These are phyloP conservation scores for Autographa pulchrina DNA, from an alignment of 2,888 invertebrate species.

Conservation along the genomic window DNA sequence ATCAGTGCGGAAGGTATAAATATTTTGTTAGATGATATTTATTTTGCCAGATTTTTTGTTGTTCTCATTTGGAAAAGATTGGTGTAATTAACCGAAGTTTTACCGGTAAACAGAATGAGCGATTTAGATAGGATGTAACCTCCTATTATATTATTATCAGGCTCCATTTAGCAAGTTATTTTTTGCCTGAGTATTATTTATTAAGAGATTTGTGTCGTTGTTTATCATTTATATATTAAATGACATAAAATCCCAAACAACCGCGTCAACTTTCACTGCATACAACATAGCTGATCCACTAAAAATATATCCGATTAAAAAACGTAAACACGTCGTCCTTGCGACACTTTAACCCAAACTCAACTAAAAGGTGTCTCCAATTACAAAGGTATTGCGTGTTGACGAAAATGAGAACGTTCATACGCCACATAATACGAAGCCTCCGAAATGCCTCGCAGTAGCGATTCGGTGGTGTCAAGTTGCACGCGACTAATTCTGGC, in stretches of 20 bases:
- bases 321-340: slow-evolving; percentile 38
- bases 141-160: too few relatives aligned
- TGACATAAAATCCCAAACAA: neutral
- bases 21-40: too few relatives aligned
- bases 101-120: too few relatives aligned
- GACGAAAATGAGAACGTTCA: slow-evolving; percentile 80
- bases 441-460: slow-evolving; percentile 85
- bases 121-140: too few relatives aligned
- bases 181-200: too few relatives aligned
- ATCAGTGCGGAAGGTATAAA: too few relatives aligned
- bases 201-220: too few relatives aligned
- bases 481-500: slow-evolving; percentile 66
- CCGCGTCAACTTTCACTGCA: neutral
- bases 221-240: neutral
- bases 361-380: slow-evolving; percentile 68
- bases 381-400: slow-evolving; percentile 83
- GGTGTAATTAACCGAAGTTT: too few relatives aligned
- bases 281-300: slow-evolving; percentile 2
- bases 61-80: too few relatives aligned
- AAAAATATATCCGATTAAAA: slow-evolving; percentile 14
- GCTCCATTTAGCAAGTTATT: too few relatives aligned
- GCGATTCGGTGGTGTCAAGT: slow-evolving; percentile 85
- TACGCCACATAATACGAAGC: slow-evolving; percentile 83
- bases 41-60: too few relatives aligned
- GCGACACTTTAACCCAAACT: slow-evolving; percentile 52